Base-by-base conservation (phyloP, 2,797 vertebrate genomes). In the Falco concolor region DNA sequence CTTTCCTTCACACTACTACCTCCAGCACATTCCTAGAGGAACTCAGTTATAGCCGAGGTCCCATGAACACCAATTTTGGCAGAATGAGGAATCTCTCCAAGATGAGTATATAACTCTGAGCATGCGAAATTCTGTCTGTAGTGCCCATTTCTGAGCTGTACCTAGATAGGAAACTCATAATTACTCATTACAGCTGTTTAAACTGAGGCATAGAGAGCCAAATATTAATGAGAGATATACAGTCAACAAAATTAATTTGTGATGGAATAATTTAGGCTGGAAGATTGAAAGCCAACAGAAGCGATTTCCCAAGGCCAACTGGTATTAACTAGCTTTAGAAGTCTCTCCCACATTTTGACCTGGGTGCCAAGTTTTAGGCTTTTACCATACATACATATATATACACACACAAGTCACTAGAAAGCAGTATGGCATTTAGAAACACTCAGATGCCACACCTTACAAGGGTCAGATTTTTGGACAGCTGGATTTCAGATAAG, bases 151-250 rank as follows among this genome's bases (percentile, higher is more conserved):
- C 52, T 49, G 60, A 89, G 60, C 38, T 77, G 32, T 16, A 95
- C 67, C 84, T 95, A 65, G 24, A 92, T 9, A 64, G 70, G 22
- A 61, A 90, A 45, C 32, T 67, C 82, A 19, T 49, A 81, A 90
- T 82, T 92, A 56, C 60, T 87, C 78, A 83, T 79, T 84, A 84
- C 64, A 96, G 86, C 77, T 93, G 64, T 57, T 89, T 90, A 94
- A 95, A 96, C 78, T 93, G 84, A 95, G 78, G 89, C 90, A 92
- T 2, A 74, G 52, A 87, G 42, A 67, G 67, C 52, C 84, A 92
- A 79, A 67, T 60, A 87, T 70, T 82, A 95, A 95, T 36, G 36
- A 82, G 83, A 69, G 15, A 82, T 89, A 68, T 70, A 68, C 28
- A 84, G 84, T 68, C 79, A 85, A 94, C 59, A 84, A 79, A 95